These are phyloP conservation scores for Syngnathus rostellatus DNA, from an alignment of 2,797 vertebrate species.

Conservation along the genomic window DNA sequence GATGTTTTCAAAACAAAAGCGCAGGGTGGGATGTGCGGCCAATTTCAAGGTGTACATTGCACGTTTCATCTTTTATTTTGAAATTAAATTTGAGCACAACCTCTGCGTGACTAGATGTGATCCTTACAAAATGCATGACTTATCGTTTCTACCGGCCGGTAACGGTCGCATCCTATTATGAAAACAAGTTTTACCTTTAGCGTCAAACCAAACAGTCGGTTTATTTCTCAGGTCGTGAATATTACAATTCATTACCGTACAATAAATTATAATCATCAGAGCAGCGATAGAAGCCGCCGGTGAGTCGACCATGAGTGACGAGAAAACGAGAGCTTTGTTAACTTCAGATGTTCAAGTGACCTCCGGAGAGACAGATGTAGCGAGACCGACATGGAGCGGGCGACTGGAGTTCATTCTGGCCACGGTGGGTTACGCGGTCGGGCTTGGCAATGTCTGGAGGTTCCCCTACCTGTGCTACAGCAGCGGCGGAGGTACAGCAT, in stretches of 20 bases:
- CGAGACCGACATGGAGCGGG: conserved; percentile 62
- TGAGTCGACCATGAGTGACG: conserved; percentile 1
- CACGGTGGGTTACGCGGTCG: conserved; percentile 67
- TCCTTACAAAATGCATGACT: background rate
- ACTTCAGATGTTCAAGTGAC: background rate
- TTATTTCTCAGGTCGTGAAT: background rate
- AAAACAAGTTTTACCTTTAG: background rate
- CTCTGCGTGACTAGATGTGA: background rate
- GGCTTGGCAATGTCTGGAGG: conserved; percentile 71
- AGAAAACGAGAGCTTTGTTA: conserved; percentile 13
- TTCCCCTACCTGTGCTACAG: conserved; percentile 73
- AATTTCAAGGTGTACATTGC: background rate
- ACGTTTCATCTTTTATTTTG: background rate
- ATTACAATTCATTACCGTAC: background rate
- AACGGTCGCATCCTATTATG: background rate
- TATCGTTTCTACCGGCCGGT: background rate
- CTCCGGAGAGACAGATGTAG: background rate
- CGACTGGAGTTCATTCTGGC: conserved; percentile 69
- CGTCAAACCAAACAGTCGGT: background rate
- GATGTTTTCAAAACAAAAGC: background rate
- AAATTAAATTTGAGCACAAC: background rate
- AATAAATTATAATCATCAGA: background rate
- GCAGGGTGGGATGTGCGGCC: fast-evolving
- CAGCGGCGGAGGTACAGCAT: conserved; percentile 67
- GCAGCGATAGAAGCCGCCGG: background rate